These are phyloP conservation scores for Pachliopta kotzebuea DNA, from an alignment of 2,888 invertebrate species.

Conservation along the genomic window DNA sequence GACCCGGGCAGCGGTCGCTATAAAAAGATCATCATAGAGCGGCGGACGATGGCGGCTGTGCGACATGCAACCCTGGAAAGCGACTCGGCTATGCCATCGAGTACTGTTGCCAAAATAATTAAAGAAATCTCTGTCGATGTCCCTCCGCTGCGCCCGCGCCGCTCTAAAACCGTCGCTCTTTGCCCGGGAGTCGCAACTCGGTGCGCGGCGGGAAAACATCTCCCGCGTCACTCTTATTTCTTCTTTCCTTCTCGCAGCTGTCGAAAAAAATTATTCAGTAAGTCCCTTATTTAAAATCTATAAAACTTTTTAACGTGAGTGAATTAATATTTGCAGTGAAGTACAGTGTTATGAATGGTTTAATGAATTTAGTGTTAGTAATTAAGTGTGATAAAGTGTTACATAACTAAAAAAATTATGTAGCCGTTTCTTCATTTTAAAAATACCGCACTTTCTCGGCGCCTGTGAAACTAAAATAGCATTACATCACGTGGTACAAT, in stretches of 20 bases:
- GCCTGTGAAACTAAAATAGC: constrained; percentile 75
- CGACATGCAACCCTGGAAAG: constrained; percentile 81
- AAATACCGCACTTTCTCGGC: constrained; percentile 80
- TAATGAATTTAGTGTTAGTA: constrained; percentile 56
- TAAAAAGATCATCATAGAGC: constrained; percentile 79
- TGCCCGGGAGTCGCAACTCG: constrained; percentile 80
- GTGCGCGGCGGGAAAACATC: constrained; percentile 81
- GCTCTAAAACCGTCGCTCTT: constrained; percentile 81
- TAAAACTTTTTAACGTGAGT: constrained; percentile 61
- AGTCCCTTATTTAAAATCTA: constrained; percentile 53
- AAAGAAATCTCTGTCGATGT: constrained; percentile 84
- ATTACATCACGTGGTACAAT: constrained; percentile 72
- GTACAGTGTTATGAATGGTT: constrained; percentile 55
- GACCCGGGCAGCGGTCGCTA: constrained; percentile 77
- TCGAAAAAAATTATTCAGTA: constrained; percentile 73
- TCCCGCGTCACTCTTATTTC: constrained; percentile 80
- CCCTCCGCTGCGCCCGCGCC: constrained; percentile 83
- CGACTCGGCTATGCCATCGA: constrained; percentile 78
- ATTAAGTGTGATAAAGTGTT: constrained; percentile 74
- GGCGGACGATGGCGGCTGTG: constrained; percentile 67
- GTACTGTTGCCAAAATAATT: constrained; percentile 89
- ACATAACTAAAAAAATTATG: constrained; percentile 63
- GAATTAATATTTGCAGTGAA: constrained; percentile 57
- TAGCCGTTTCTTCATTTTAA: constrained; percentile 70
- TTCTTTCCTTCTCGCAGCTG: constrained; percentile 81